phyloP scores from a whole-genome alignment of 2,888 invertebrate genomes.

The Baronia brevicornis region DNA sequence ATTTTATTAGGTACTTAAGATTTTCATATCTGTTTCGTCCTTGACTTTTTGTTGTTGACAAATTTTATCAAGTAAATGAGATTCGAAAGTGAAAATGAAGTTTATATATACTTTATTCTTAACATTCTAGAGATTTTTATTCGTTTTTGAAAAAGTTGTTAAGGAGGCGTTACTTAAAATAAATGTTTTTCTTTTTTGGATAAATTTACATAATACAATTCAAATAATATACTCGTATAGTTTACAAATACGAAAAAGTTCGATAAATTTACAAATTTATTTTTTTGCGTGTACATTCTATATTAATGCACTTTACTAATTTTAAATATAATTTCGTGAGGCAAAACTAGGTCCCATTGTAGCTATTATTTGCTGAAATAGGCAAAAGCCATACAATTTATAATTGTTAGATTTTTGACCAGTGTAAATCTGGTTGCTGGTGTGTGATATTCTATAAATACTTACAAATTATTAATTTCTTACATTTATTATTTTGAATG shows the following conservation, averaged over 20 bases:
- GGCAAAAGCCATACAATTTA: slow-evolving; percentile 26
- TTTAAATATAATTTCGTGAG: slow-evolving; percentile 15
- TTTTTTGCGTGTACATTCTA: slow-evolving; percentile 11
- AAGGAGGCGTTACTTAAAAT: no score
- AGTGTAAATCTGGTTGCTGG: slow-evolving; percentile 24
- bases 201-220: slow-evolving; percentile 4
- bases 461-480: slow-evolving; percentile 37
- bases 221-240: slow-evolving; percentile 3
- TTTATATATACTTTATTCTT: no score
- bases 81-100: no score
- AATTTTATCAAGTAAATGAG: no score
- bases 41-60: no score
- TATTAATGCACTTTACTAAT: slow-evolving; percentile 11
- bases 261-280: slow-evolving; percentile 12
- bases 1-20: no score
- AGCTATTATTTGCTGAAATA: slow-evolving; percentile 23
- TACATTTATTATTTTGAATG: slow-evolving; percentile 49
- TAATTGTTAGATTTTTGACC: slow-evolving; percentile 22
- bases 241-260: slow-evolving; percentile 2
- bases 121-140: no score
- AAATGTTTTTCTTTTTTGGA: no score
- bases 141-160: no score
- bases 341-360: slow-evolving; percentile 29
- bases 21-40: no score
- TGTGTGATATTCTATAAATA: slow-evolving; percentile 15